Evolutionary conservation across 2,113 vertebrate species (phyloP).

Genomic region (Echinops telfairi): DNA sequence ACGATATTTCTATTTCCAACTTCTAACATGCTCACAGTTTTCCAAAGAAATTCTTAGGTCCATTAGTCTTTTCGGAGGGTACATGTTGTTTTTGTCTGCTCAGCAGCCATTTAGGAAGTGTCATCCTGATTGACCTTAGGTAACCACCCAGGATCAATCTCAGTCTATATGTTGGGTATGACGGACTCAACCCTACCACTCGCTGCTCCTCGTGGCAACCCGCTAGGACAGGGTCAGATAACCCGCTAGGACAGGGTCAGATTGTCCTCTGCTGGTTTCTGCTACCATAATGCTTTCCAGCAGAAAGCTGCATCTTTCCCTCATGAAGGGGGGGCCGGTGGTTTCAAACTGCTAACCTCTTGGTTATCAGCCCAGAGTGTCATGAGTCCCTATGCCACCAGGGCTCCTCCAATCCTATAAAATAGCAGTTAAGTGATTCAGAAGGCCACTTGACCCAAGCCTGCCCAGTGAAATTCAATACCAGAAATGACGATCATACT

Average conservation of each 20-base stretch:
- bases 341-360: no score
- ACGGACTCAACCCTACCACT: no score
- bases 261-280: no score
- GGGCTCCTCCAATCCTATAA: not conserved
- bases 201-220: no score
- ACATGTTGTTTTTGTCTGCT: not conserved
- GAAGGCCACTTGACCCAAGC: not conserved
- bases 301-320: no score
- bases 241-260: no score
- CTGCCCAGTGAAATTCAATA: not conserved
- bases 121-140: not conserved
- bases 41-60: not conserved
- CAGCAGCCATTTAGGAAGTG: not conserved
- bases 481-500: not conserved
- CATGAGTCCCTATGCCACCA: no score
- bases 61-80: not conserved
- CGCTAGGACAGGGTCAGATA: no score
- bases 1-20: not conserved
- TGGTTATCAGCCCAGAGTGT: no score
- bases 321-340: no score
- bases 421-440: not conserved
- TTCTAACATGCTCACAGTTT: not conserved
- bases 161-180: not conserved
- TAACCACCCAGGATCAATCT: not conserved
- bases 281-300: no score